Base-by-base conservation (phyloP, 1,140 invertebrate genomes). In the Oncopeltus fasciatus region DNA sequence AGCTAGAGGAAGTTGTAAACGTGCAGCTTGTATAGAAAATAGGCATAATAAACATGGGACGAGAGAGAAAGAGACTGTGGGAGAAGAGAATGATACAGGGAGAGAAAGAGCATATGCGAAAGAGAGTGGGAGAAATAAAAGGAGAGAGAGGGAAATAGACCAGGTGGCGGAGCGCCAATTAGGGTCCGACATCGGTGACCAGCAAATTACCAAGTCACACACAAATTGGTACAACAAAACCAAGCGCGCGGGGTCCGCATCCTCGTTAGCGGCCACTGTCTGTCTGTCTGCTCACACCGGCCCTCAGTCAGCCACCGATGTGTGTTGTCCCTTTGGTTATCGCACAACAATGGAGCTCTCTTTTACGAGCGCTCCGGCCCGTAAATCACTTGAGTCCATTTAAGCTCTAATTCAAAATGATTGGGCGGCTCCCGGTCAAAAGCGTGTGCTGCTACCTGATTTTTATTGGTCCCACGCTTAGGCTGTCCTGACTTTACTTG, bases 121-220 rank as follows among this genome's bases (percentile, higher is more conserved):
- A n/a, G 49, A 61, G 60, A 61, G 49, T 28, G 49, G 58, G 60
- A 61, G 49, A 53, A 28, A 61, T 47, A 61, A 28, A 53, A 28
- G 58, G 60, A 61, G 49, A 53, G 49, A 61, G 60, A 61, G 49
- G 29, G 49, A 61, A 47, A 56, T 20, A 24, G 43, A 56, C 12
- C 18, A 33, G 29, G 49, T 26, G 46, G 44, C 26, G 27, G 49
- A 58, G 60, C 31, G 31, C 31, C 31, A 38, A 38, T 38, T 38
- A 38, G 31, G 14, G 31, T 26, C 20, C 24, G 29, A 33, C 16
- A 28, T 18, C n/a, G 31, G 31, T 38, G 31, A 38, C 5, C 31
- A 38, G 31, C 31, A 38, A 38, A 38, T 38, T 38, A 38, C 31
- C 5, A 14, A 8, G 31, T 5, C 31, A 38, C 31, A 38, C 31